Evolutionary conservation across 2,113 vertebrate genomes (phyloP).

Genomic region (Aythya baeri): DNA sequence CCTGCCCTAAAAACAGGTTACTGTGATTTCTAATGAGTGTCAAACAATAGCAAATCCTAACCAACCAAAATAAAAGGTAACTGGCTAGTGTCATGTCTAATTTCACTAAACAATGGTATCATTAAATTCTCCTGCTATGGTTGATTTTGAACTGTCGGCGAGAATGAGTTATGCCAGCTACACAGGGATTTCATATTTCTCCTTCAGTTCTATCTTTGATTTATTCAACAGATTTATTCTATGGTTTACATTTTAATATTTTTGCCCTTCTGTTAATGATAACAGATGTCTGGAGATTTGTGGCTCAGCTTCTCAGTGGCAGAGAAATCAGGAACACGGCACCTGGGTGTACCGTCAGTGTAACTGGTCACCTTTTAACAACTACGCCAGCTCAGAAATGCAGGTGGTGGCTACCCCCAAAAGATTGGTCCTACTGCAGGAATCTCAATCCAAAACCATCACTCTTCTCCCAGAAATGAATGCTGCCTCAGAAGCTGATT

Average conservation of each 20-base stretch:
- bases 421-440: not conserved
- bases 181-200: not conserved
- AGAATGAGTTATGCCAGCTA: not conserved
- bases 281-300: not conserved
- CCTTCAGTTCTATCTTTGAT: not conserved
- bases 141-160: not conserved
- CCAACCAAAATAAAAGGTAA: conserved; percentile 18
- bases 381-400: not conserved
- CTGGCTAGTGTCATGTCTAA: not conserved
- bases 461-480: conserved; percentile 5
- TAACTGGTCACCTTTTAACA: not conserved
- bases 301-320: not conserved
- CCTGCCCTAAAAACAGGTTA: conserved; percentile 17
- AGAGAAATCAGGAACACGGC: not conserved
- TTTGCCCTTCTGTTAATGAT: not conserved
- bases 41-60: conserved; percentile 28
- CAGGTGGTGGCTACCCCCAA: not conserved
- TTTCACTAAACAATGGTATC: not conserved
- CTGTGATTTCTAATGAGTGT: conserved; percentile 32
- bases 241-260: not conserved
- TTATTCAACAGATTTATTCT: not conserved
- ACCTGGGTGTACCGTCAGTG: not conserved
- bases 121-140: not conserved
- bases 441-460: not conserved
- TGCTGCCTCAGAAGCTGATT: not conserved